phyloP scores from a whole-genome alignment of 2,888 invertebrate genomes.

The Tiphia femorata region DNA sequence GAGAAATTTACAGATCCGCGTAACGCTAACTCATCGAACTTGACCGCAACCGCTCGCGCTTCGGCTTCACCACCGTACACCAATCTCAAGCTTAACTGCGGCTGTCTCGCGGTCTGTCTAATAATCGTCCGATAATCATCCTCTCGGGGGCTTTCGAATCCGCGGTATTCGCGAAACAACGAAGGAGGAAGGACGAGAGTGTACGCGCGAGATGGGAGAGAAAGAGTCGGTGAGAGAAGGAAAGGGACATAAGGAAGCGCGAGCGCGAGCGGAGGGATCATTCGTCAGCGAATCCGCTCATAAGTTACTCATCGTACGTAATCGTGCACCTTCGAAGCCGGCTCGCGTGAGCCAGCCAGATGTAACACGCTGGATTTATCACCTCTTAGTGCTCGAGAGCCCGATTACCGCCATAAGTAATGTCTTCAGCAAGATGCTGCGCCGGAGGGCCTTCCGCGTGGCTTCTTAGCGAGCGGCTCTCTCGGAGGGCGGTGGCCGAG shows the following conservation, averaged over 20 bases:
- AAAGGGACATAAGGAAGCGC: constrained; percentile 38
- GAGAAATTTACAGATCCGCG: too few species aligned
- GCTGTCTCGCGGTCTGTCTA: not conserved
- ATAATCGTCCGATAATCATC: constrained; percentile 8
- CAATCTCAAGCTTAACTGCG: constrained; percentile 12
- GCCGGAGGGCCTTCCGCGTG: constrained; percentile 44
- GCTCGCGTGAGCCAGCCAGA: constrained; percentile 45
- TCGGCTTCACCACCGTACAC: constrained; percentile 7
- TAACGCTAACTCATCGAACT: too few species aligned
- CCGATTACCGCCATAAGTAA: constrained; percentile 54
- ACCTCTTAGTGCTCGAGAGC: constrained; percentile 48
- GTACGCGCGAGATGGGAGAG: not conserved
- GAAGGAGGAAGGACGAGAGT: too few species aligned
- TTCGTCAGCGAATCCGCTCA: constrained; percentile 48
- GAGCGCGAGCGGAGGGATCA: constrained; percentile 26
- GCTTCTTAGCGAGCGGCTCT: constrained; percentile 22
- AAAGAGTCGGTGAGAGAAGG: constrained; percentile 12
- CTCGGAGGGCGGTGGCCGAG: too few species aligned
- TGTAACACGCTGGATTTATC: constrained; percentile 57
- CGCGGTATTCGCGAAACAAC: too few species aligned
- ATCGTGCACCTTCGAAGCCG: constrained; percentile 19
- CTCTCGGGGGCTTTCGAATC: too few species aligned
- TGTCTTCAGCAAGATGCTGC: constrained; percentile 54
- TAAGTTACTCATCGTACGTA: constrained; percentile 47
- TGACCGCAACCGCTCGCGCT: too few species aligned